Evolutionary conservation across 1,140 invertebrate species (phyloP).

Genomic region (Rhizoglyphus robini): DNA sequence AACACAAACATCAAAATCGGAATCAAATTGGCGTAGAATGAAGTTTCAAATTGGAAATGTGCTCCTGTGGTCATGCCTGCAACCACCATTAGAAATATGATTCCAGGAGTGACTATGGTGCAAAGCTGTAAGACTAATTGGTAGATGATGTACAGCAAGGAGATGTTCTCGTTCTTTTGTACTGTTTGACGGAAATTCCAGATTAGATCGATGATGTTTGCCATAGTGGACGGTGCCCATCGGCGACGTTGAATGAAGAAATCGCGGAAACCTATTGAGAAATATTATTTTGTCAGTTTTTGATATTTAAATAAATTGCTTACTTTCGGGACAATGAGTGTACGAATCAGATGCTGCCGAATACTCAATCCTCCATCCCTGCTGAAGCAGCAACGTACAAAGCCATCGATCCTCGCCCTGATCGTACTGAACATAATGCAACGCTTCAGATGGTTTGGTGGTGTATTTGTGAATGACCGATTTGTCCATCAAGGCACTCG

Average conservation of each 20-base stretch:
- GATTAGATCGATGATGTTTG: slow-evolving; percentile 50
- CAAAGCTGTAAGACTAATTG: slow-evolving; percentile 40
- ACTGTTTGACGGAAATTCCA: slow-evolving; percentile 40
- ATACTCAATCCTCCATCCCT: slow-evolving; percentile 50
- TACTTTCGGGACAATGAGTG: slow-evolving; percentile 50
- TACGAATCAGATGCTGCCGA: slow-evolving; percentile 49
- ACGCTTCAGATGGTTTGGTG: slow-evolving; percentile 39
- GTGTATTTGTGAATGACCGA: slow-evolving; percentile 47
- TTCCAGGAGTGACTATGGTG: slow-evolving; percentile 46
- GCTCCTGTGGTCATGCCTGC: slow-evolving; percentile 45
- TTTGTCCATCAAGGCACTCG: slow-evolving; percentile 45
- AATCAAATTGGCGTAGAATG: slow-evolving; percentile 36
- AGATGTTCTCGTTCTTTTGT: slow-evolving; percentile 44
- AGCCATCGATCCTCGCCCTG: slow-evolving; percentile 53
- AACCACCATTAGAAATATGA: slow-evolving; percentile 48
- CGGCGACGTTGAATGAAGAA: slow-evolving; percentile 51
- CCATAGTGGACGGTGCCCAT: slow-evolving; percentile 49
- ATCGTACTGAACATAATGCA: slow-evolving; percentile 48
- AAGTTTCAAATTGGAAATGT: slow-evolving; percentile 30
- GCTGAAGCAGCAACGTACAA: slow-evolving; percentile 47
- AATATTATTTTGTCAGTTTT: no score
- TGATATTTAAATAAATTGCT: no score
- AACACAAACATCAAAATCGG: slow-evolving; percentile 39
- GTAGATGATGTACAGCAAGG: slow-evolving; percentile 43
- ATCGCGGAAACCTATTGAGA: slow-evolving; percentile 41